These are phyloP conservation scores for Kryptolebias marmoratus DNA, from an alignment of 2,113 vertebrate species.

Conservation along the genomic window DNA sequence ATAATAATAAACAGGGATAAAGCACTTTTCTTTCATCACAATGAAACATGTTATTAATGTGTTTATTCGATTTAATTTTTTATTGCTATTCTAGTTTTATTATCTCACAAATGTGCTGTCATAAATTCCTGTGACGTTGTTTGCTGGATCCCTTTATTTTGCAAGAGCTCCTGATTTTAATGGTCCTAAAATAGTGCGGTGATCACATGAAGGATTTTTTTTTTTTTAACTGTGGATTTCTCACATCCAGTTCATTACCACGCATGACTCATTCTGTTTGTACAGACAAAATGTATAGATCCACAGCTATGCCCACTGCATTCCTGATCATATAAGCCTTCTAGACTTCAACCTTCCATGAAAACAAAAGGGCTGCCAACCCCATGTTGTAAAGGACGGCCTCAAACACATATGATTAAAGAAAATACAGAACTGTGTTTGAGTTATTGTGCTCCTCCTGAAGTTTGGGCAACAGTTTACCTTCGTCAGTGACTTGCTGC, in stretches of 20 bases:
- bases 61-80: background rate
- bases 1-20: slow-evolving; percentile 3
- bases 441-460: background rate
- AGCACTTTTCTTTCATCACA: background rate
- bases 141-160: background rate
- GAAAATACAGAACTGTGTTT: slow-evolving; percentile 3
- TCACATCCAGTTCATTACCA: slow-evolving; percentile 61
- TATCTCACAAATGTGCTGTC: background rate
- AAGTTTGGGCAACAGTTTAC: slow-evolving; percentile 16
- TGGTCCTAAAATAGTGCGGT: background rate
- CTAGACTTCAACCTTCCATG: slow-evolving; percentile 38
- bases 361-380: slow-evolving; percentile 33
- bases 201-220: slow-evolving; percentile 21
- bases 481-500: slow-evolving; percentile 21
- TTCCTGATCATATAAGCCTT: slow-evolving; percentile 60
- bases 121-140: slow-evolving; percentile 17
- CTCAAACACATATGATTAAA: background rate
- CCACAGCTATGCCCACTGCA: slow-evolving; percentile 52
- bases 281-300: slow-evolving; percentile 57
- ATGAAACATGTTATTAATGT: background rate
- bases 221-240: slow-evolving; percentile 41
- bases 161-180: background rate
- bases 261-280: slow-evolving; percentile 76
- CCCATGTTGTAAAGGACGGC: background rate
- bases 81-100: background rate